phyloP scores from a whole-genome alignment of 2,888 invertebrate species.

The Drosophila paranaensis region DNA sequence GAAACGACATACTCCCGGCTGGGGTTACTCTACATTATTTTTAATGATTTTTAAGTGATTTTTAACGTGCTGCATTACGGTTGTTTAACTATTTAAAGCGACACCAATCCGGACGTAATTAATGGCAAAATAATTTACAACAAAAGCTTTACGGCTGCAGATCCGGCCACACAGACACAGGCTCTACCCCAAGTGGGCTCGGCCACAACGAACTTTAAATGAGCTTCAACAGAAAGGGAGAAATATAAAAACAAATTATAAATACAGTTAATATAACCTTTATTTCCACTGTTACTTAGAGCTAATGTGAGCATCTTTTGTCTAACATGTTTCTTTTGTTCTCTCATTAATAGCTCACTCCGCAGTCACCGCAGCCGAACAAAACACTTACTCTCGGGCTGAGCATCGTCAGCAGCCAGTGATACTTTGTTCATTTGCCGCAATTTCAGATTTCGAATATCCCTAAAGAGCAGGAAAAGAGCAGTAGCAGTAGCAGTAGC shows the following conservation, averaged over 20 bases:
- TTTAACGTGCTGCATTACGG: constrained; percentile 68
- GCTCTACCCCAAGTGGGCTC: background rate
- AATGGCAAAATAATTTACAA: constrained; percentile 81
- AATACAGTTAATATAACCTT: background rate
- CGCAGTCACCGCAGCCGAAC: constrained; percentile 17
- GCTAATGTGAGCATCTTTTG: background rate
- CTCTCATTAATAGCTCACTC: constrained; percentile 12
- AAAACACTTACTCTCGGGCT: background rate
- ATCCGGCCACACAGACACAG: constrained; percentile 23
- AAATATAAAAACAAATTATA: background rate
- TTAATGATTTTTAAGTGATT: constrained; percentile 75
- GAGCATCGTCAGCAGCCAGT: constrained; percentile 20
- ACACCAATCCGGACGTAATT: constrained; percentile 75
- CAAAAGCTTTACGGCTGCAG: constrained; percentile 16
- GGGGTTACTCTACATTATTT: constrained; percentile 8
- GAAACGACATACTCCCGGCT: background rate
- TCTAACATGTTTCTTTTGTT: background rate
- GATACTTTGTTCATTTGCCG: constrained; percentile 65
- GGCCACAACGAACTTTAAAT: constrained; percentile 13
- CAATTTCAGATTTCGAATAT: constrained; percentile 47
- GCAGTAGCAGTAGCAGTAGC: background rate
- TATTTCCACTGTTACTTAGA: background rate
- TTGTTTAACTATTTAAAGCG: constrained; percentile 57
- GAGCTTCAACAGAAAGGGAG: constrained; percentile 13
- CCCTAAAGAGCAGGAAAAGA: constrained; percentile 42